A percentile compares a stretch with the other conserved stretches of the same genome.
Evolutionary conservation across 2,113 vertebrate species (phyloP).

Genomic region (Xerus inauris): DNA sequence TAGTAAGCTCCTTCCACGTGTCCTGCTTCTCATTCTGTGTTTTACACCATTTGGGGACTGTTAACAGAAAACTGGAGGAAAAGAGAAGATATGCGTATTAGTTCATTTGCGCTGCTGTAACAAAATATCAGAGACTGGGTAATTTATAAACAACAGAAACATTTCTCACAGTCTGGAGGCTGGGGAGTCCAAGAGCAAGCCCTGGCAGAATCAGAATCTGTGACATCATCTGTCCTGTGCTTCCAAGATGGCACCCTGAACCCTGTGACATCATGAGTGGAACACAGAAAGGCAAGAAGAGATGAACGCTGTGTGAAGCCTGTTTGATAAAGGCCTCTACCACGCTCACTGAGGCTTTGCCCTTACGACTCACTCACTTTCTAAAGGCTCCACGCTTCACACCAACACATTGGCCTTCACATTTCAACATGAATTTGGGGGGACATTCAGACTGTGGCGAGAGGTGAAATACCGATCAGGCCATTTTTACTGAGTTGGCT

Average conservation of each 20-base stretch:
- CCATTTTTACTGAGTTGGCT: accelerated
- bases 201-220: not conserved
- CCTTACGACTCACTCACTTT: not conserved
- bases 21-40: not conserved
- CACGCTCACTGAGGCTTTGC: not conserved
- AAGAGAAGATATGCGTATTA: too few species aligned
- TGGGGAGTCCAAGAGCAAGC: not conserved
- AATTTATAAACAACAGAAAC: not conserved
- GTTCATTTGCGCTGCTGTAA: not conserved
- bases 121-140: not conserved
- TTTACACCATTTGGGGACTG: not conserved
- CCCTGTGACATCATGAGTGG: not conserved
- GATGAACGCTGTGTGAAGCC: accelerated
- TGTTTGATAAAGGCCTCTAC: not conserved
- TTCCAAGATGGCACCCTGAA: not conserved
- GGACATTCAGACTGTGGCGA: not conserved
- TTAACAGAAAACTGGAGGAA: not conserved
- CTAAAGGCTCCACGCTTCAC: not conserved
- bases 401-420: too few species aligned
- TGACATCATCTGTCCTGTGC: not conserved
- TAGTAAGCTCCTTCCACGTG: accelerated
- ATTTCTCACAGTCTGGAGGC: not conserved
- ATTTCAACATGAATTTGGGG: not conserved
- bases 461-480: accelerated
- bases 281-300: not conserved